phyloP scores from a whole-genome alignment of 2,113 vertebrate genomes.

The Takifugu bimaculatus region DNA sequence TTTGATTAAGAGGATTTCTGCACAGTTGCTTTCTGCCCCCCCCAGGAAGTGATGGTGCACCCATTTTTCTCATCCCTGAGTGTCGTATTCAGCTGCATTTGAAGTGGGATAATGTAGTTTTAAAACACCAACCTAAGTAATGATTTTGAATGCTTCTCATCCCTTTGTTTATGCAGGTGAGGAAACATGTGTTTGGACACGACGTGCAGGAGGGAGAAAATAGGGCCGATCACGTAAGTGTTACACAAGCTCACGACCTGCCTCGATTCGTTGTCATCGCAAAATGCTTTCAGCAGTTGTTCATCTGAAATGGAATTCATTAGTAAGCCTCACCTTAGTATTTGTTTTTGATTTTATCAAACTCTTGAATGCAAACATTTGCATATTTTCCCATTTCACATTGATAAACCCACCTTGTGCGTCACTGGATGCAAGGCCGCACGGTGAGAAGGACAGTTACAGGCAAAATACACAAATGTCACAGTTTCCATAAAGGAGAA shows the following conservation, averaged over 20 bases:
- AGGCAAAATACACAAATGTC: background rate
- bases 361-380: background rate
- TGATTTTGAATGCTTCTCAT: background rate
- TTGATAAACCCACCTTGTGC: no score
- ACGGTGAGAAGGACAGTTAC: background rate
- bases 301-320: background rate
- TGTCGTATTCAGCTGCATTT: constrained; percentile 22
- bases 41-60: constrained; percentile 44
- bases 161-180: constrained; percentile 48
- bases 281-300: constrained; percentile 22
- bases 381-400: no score
- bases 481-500: background rate
- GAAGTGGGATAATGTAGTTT: background rate
- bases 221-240: constrained; percentile 63
- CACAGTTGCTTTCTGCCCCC: constrained; percentile 6
- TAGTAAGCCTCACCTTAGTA: background rate
- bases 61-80: constrained; percentile 23
- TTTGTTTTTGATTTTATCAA: background rate
- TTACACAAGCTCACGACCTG: constrained; percentile 48
- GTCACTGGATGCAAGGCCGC: no score
- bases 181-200: constrained; percentile 16
- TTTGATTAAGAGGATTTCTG: background rate
- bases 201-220: constrained; percentile 8
- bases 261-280: constrained; percentile 8
- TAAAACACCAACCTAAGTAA: no score